A percentile compares a stretch with the other conserved stretches of the same genome.
These are phyloP conservation scores for Mamestra brassicae DNA, from an alignment of 2,888 invertebrate genomes.

Conservation along the genomic window DNA sequence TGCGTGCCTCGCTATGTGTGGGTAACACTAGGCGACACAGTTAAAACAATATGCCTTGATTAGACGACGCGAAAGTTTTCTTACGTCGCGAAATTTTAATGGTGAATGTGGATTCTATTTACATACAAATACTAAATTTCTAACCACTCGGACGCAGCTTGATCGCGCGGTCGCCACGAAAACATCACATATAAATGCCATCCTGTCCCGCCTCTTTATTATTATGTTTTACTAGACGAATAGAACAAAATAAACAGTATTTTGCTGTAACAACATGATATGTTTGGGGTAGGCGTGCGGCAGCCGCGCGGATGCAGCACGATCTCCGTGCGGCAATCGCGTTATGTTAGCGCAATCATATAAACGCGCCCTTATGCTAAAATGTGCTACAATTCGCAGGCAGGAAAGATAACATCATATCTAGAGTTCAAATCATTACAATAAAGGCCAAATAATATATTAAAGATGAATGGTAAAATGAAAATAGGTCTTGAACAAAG, in stretches of 20 bases:
- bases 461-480: not conserved
- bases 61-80: no score
- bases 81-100: not conserved
- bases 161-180: not conserved
- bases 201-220: not conserved
- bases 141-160: no score
- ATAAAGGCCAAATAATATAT: conserved; percentile 16
- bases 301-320: no score
- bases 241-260: no score
- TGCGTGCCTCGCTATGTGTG: conserved; percentile 18
- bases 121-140: not conserved
- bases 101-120: not conserved
- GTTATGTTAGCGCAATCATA: not conserved
- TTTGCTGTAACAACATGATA: no score
- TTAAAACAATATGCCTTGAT: conserved; percentile 6
- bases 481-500: conserved; percentile 10
- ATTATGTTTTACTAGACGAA: no score
- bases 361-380: conserved; percentile 12
- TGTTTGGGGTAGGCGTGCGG: no score
- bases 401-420: conserved; percentile 21
- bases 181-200: not conserved
- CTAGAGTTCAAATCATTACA: conserved; percentile 41
- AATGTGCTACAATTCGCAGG: conserved; percentile 26
- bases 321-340: no score
- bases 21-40: conserved; percentile 26